Conservation (phyloP, 2,113 vertebrate genomes). For the Poeciliopsis turrubarensis region DNA sequence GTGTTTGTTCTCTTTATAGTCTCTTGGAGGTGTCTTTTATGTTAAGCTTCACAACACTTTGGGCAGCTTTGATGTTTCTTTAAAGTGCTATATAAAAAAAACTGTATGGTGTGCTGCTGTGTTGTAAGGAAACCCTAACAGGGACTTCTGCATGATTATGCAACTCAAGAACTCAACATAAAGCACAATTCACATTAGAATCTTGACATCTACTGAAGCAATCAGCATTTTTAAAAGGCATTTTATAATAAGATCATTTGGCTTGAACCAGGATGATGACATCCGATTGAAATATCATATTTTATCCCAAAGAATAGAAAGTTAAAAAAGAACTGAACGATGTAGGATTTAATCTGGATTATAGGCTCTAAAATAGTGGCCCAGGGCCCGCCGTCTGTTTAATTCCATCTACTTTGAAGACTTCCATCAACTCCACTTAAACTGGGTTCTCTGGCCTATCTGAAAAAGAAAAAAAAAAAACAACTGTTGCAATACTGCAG, state of each 20-base stretch:
- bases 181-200: conserved; percentile 58
- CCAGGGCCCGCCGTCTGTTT: conserved; percentile 59
- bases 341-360: conserved; percentile 76
- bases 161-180: conserved; percentile 45
- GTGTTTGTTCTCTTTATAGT: not conserved
- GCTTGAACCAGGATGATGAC: conserved; percentile 74
- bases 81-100: not conserved
- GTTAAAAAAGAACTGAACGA: conserved; percentile 57
- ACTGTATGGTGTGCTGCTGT: not conserved
- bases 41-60: not conserved
- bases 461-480: conserved; percentile 32
- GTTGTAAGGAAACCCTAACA: not conserved
- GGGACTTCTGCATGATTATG: conserved; percentile 50
- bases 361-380: conserved; percentile 70
- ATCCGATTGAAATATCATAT: conserved; percentile 71
- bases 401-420: conserved; percentile 53
- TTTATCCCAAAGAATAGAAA: conserved; percentile 59
- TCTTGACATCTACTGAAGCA: conserved; percentile 63
- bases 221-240: conserved; percentile 64
- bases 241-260: conserved; percentile 62
- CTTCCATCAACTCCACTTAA: conserved; percentile 47
- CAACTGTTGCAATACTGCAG: conserved; percentile 25
- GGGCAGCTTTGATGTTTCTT: not conserved
- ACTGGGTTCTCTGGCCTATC: conserved; percentile 51
- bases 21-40: not conserved